phyloP scores from a whole-genome alignment of 2,888 invertebrate genomes.

The Platycheirus rosarum region DNA sequence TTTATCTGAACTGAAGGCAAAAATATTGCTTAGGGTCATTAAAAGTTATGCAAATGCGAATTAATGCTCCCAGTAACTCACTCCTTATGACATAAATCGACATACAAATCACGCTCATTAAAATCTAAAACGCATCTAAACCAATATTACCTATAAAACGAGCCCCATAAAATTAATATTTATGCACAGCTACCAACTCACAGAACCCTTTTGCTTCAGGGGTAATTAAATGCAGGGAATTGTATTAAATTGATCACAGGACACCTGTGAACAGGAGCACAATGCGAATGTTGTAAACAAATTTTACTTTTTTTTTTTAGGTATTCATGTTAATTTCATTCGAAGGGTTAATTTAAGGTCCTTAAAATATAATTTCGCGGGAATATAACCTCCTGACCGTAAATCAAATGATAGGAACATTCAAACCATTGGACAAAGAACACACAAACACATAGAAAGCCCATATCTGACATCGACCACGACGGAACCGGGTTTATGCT shows the following conservation, averaged over 20 bases:
- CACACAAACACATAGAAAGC: not conserved
- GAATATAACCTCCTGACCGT: conserved; percentile 39
- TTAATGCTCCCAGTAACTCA: no score
- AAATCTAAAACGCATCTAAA: not conserved
- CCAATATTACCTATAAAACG: conserved; percentile 45
- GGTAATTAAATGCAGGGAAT: conserved; percentile 68
- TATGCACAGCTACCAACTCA: conserved; percentile 38
- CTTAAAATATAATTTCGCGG: conserved; percentile 36
- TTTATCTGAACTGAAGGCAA: no score
- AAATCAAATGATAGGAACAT: conserved; percentile 61
- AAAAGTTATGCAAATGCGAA: no score
- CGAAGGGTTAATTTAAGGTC: conserved; percentile 21
- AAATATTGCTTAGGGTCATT: no score
- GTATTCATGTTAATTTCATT: not conserved
- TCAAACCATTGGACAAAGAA: conserved; percentile 7
- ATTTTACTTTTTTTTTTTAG: conserved; percentile 12
- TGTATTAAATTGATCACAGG: conserved; percentile 67
- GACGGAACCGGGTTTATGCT: conserved; percentile 6
- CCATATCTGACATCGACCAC: not conserved
- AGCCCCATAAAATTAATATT: conserved; percentile 60
- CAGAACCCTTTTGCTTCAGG: conserved; percentile 58
- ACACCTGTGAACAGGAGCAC: conserved; percentile 63
- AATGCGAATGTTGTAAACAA: conserved; percentile 40
- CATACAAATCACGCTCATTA: not conserved
- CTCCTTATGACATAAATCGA: no score